phyloP scores from a whole-genome alignment of 2,888 invertebrate species.

The Acleris cristana region DNA sequence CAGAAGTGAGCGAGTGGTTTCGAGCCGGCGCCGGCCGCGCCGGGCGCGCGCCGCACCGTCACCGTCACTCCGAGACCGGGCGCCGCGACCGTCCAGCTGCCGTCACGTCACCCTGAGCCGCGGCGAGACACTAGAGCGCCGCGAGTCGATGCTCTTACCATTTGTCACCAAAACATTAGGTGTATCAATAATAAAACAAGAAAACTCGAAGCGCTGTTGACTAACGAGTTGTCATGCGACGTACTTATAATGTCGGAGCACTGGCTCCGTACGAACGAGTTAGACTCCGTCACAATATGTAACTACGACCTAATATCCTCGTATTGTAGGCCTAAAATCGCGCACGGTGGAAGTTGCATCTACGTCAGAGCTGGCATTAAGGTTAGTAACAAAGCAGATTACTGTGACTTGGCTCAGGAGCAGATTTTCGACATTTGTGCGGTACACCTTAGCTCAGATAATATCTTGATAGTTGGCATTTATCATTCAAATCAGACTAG shows the following conservation, averaged over 20 bases:
- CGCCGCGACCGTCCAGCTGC: neutral
- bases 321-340: neutral
- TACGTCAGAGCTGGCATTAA: neutral
- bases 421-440: no score
- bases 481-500: no score
- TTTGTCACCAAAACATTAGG: constrained; percentile 17
- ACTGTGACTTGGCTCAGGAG: no score
- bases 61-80: neutral
- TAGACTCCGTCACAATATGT: neutral
- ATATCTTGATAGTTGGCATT: constrained; percentile 4
- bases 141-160: neutral
- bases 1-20: constrained; percentile 31
- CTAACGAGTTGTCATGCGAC: constrained; percentile 1
- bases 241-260: neutral
- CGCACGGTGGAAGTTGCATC: constrained; percentile 4
- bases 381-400: neutral
- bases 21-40: constrained; percentile 20
- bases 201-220: no score
- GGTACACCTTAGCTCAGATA: neutral
- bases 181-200: constrained; percentile 11
- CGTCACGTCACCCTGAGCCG: neutral
- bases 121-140: neutral
- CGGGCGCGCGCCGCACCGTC: constrained; percentile 1
- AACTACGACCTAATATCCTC: constrained; percentile 1
- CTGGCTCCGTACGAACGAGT: neutral